Evolutionary conservation across 2,888 invertebrate species (phyloP).

Genomic region (Notodonta dromedarius): DNA sequence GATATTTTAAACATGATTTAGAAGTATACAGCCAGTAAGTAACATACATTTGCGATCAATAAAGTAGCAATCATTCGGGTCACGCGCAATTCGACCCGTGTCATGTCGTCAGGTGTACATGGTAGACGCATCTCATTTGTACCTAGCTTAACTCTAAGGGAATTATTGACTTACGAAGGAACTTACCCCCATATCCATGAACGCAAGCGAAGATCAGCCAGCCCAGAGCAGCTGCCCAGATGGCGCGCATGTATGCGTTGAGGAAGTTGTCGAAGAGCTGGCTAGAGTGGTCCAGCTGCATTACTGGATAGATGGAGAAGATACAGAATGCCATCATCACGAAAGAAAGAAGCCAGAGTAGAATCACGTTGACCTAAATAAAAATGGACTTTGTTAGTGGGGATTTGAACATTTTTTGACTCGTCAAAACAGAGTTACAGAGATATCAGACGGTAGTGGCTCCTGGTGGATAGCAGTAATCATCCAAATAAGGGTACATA

Average conservation of each 20-base stretch:
- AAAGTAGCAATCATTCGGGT: too few relatives aligned
- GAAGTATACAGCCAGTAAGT: too few relatives aligned
- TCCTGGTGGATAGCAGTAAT: too few relatives aligned
- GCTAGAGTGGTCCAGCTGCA: constrained; percentile 43
- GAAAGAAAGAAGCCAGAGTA: constrained; percentile 52
- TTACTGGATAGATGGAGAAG: constrained; percentile 59
- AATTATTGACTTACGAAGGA: constrained; percentile 10
- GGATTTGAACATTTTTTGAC: neutral
- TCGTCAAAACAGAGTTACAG: neutral
- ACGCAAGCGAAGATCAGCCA: constrained; percentile 77
- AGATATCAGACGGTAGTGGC: too few relatives aligned
- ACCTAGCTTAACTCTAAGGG: too few relatives aligned
- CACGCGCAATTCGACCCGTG: too few relatives aligned
- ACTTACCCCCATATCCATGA: constrained; percentile 78
- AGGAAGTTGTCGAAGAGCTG: constrained; percentile 58
- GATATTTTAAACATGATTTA: too few relatives aligned
- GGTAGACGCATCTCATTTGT: too few relatives aligned
- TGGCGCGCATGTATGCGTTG: constrained; percentile 65
- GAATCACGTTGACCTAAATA: constrained; percentile 42
- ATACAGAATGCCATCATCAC: constrained; percentile 56
- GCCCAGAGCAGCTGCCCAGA: constrained; percentile 68
- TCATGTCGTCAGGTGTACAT: too few relatives aligned
- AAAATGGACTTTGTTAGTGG: neutral
- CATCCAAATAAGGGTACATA: too few relatives aligned
- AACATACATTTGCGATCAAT: too few relatives aligned